A percentile compares a stretch with the other conserved stretches of the same genome.
Evolutionary conservation across 2,113 vertebrate genomes (phyloP).

Genomic region (Oncorhynchus tshawytscha): DNA sequence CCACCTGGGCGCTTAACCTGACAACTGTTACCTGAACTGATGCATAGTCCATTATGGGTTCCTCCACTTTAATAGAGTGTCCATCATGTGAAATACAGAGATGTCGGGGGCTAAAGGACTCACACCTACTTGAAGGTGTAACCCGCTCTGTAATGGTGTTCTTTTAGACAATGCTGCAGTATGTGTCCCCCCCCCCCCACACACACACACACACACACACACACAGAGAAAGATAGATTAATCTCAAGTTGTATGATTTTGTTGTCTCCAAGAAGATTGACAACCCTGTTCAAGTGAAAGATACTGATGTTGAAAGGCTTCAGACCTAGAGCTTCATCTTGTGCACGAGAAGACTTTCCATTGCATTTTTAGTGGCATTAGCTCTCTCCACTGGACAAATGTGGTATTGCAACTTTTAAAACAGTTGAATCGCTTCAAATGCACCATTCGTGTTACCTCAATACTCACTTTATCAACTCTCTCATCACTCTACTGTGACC

Average conservation of each 20-base stretch:
- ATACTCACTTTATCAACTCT: too few relatives aligned
- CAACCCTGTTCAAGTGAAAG: too few relatives aligned
- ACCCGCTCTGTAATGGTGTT: conserved; percentile 55
- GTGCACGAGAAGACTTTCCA: background rate
- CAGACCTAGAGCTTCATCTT: too few relatives aligned
- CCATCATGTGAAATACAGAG: conserved; percentile 93
- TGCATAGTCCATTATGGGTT: conserved; percentile 90
- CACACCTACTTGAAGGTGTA: conserved; percentile 79
- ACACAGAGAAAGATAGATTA: background rate
- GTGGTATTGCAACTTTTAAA: background rate
- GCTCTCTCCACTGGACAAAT: background rate
- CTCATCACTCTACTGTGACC: too few relatives aligned
- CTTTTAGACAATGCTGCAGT: conserved; percentile 33
- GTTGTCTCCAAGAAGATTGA: background rate
- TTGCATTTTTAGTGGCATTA: background rate
- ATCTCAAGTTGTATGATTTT: background rate
- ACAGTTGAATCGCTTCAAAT: background rate
- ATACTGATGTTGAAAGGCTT: too few relatives aligned
- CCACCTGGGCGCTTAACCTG: conserved; percentile 82
- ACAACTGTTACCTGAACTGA: conserved; percentile 93
- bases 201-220: background rate
- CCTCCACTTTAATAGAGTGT: conserved; percentile 89
- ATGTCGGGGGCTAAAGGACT: conserved; percentile 85
- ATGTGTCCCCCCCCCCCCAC: too few relatives aligned
- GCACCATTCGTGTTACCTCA: background rate